Evolutionary conservation across 2,888 invertebrate genomes (phyloP).

Genomic region (Nymphalis urticae): DNA sequence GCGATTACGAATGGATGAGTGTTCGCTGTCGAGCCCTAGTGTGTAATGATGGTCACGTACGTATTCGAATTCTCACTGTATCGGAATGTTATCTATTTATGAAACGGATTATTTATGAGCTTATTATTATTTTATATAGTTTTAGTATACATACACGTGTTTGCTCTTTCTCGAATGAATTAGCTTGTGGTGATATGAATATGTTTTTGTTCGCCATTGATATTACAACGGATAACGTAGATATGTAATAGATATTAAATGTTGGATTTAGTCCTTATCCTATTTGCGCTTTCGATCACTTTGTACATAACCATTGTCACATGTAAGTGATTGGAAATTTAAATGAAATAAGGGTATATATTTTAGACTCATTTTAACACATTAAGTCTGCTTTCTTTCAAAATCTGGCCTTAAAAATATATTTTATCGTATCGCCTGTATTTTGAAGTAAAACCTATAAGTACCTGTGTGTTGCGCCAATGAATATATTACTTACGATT

Average conservation of each 20-base stretch:
- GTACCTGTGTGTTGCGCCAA: slow-evolving; percentile 77
- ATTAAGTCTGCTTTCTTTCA: slow-evolving; percentile 59
- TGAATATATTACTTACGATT: slow-evolving; percentile 50
- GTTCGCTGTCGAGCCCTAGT: slow-evolving; percentile 17
- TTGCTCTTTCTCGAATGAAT: slow-evolving; percentile 60
- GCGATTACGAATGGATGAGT: slow-evolving; percentile 30
- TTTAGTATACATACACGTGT: slow-evolving; percentile 50
- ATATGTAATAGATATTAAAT: slow-evolving; percentile 59
- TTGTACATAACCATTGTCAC: slow-evolving; percentile 17
- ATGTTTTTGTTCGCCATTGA: slow-evolving; percentile 63
- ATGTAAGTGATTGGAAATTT: slow-evolving; percentile 49
- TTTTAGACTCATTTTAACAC: slow-evolving; percentile 49
- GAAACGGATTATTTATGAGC: slow-evolving; percentile 46
- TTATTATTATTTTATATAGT: slow-evolving; percentile 53
- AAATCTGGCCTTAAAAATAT: slow-evolving; percentile 59
- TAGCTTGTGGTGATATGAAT: slow-evolving; percentile 65
- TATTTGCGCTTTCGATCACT: slow-evolving; percentile 57
- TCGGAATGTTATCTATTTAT: slow-evolving; percentile 32
- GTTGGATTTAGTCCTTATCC: slow-evolving; percentile 55
- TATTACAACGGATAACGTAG: slow-evolving; percentile 61
- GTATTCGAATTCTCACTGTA: slow-evolving; percentile 30
- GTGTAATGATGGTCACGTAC: slow-evolving; percentile 16
- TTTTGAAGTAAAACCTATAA: slow-evolving; percentile 60
- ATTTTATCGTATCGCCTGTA: slow-evolving; percentile 56
- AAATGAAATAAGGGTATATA: slow-evolving; percentile 56